A percentile compares a stretch with the other conserved stretches of the same genome.
phyloP scores from a whole-genome alignment of 2,888 invertebrate genomes.

The Drosophila fungiperda region DNA sequence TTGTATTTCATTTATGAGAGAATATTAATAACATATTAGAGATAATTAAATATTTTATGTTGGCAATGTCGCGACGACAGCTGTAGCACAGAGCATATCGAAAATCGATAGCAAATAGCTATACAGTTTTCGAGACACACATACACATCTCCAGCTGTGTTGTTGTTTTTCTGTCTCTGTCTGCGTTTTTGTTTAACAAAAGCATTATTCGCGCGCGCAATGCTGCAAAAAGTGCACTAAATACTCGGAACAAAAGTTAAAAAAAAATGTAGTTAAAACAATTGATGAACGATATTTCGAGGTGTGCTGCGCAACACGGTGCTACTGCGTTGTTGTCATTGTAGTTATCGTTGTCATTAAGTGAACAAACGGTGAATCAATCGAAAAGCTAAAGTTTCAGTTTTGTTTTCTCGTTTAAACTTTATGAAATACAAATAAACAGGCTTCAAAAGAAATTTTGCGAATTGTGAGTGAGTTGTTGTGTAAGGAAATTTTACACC shows the following conservation, averaged over 20 bases:
- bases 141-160: slow-evolving; percentile 60
- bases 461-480: slow-evolving; percentile 12
- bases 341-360: slow-evolving; percentile 34
- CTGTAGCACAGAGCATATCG: slow-evolving; percentile 30
- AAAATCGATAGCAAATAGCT: slow-evolving; percentile 31
- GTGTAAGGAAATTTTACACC: slow-evolving; percentile 25
- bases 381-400: slow-evolving; percentile 14
- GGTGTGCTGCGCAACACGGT: slow-evolving; percentile 65
- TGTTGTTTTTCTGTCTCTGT: slow-evolving; percentile 72
- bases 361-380: slow-evolving; percentile 35
- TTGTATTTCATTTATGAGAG: neutral
- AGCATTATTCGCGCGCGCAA: slow-evolving; percentile 76
- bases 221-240: slow-evolving; percentile 57
- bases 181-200: slow-evolving; percentile 67
- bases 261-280: slow-evolving; percentile 61
- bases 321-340: slow-evolving; percentile 50
- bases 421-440: slow-evolving; percentile 14
- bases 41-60: slow-evolving; percentile 1
- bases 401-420: slow-evolving; percentile 19
- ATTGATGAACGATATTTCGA: slow-evolving; percentile 32
- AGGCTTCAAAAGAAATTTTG: slow-evolving; percentile 7
- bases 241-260: slow-evolving; percentile 26
- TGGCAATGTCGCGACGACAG: slow-evolving; percentile 43
- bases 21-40: neutral
- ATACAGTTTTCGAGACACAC: slow-evolving; percentile 14